These are phyloP conservation scores for Sphyrna mokarran DNA, from an alignment of 2,113 vertebrate species.

Conservation along the genomic window DNA sequence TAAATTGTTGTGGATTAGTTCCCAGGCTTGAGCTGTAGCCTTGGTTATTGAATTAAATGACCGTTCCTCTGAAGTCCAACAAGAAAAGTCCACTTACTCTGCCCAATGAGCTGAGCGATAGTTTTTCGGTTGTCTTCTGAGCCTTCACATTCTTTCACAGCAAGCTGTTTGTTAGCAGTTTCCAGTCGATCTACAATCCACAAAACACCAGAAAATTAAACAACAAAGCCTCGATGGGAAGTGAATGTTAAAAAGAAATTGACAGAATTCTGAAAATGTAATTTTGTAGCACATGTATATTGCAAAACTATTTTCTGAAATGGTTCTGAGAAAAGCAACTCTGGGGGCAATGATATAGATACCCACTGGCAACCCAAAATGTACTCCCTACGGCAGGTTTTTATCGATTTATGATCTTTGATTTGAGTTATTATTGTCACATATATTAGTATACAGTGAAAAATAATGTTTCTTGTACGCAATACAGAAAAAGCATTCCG, in stretches of 20 bases:
- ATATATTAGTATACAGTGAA: no score
- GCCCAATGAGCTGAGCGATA: constrained; percentile 87
- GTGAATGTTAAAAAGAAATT: neutral
- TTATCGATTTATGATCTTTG: neutral
- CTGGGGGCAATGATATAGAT: neutral
- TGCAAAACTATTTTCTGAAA: neutral
- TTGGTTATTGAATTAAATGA: constrained; percentile 8
- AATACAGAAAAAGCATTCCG: no score
- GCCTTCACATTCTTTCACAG: constrained; percentile 86
- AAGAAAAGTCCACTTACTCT: constrained; percentile 69
- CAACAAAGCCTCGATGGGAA: neutral
- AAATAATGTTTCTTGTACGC: no score
- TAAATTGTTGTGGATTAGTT: constrained; percentile 4
- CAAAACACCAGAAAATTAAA: constrained; percentile 14
- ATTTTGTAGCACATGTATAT: neutral
- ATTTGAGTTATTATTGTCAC: no score
- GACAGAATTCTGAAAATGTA: neutral
- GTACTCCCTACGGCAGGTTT: neutral
- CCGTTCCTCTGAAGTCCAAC: neutral
- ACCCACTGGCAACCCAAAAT: neutral
- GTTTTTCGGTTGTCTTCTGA: constrained; percentile 94
- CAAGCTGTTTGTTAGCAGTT: constrained; percentile 91
- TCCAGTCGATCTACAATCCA: constrained; percentile 84
- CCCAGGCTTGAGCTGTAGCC: neutral
- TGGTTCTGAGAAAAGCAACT: neutral